Evolutionary conservation across 2,888 invertebrate genomes (phyloP).

Genomic region (Acronicta aceris): DNA sequence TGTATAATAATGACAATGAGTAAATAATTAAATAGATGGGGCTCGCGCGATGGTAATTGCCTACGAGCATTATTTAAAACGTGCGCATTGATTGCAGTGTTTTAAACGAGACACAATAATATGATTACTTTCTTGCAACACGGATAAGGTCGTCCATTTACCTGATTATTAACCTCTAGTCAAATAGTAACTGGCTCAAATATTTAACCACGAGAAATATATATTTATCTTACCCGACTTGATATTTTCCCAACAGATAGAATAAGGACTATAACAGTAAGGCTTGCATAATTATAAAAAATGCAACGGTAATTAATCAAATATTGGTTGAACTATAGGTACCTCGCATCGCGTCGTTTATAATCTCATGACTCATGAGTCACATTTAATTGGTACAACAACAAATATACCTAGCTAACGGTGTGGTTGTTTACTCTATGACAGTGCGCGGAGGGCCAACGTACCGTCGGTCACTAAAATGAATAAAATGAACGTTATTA

Average conservation of each 20-base stretch:
- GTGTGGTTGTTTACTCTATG: constrained; percentile 54
- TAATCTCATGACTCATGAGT: constrained; percentile 34
- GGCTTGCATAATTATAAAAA: constrained; percentile 35
- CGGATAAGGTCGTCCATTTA: constrained; percentile 1
- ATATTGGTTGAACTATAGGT: constrained; percentile 25
- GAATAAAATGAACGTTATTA: constrained; percentile 76
- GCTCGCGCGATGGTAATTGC: constrained; percentile 39
- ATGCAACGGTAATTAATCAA: constrained; percentile 47
- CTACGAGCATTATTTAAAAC: constrained; percentile 49
- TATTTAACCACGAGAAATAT: background rate
- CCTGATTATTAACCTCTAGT: constrained; percentile 1
- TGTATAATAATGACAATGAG: constrained; percentile 81
- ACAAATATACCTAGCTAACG: constrained; percentile 46
- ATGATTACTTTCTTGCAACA: constrained; percentile 14
- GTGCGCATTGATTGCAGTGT: constrained; percentile 44
- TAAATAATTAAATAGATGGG: constrained; percentile 62
- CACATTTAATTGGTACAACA: constrained; percentile 51
- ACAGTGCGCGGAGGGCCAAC: constrained; percentile 61
- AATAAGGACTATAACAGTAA: constrained; percentile 37
- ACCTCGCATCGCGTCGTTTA: constrained; percentile 13
- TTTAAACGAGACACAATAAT: constrained; percentile 33
- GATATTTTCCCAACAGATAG: background rate
- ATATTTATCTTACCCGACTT: background rate
- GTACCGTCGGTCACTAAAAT: constrained; percentile 72
- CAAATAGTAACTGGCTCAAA: background rate